These are phyloP conservation scores for Syngnathus floridae DNA, from an alignment of 2,113 vertebrate genomes.

Conservation along the genomic window DNA sequence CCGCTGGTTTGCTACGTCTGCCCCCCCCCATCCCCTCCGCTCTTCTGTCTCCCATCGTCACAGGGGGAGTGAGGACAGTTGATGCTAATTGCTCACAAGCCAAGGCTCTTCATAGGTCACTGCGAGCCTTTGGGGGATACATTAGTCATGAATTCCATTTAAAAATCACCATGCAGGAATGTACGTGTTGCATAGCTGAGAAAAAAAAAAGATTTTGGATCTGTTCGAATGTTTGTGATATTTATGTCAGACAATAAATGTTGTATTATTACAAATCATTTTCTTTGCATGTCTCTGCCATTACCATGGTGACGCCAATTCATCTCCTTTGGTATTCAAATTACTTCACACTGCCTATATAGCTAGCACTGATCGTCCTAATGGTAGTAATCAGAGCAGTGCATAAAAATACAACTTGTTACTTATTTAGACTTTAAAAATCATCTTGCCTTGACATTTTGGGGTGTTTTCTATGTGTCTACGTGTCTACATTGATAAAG, in stretches of 20 bases:
- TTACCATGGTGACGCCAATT: neutral
- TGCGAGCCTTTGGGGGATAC: neutral
- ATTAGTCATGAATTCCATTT: slow-evolving; percentile 1
- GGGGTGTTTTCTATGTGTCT: neutral
- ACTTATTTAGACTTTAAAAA: neutral
- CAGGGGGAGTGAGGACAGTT: slow-evolving; percentile 2
- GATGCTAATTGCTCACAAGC: slow-evolving; percentile 3
- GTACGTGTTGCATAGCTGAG: neutral
- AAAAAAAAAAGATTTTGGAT: neutral
- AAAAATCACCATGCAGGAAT: neutral
- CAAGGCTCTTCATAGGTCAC: slow-evolving; percentile 3
- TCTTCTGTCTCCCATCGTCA: slow-evolving; percentile 1
- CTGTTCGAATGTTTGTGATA: no score
- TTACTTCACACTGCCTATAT: neutral
- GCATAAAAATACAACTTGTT: neutral
- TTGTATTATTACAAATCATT: neutral
- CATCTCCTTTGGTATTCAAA: neutral
- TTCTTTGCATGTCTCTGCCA: no score
- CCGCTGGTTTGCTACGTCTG: neutral
- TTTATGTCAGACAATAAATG: neutral
- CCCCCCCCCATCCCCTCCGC: neutral
- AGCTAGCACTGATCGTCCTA: neutral
- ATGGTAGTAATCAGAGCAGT: neutral
- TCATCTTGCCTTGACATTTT: neutral
- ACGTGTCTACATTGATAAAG: neutral